Evolutionary conservation across 2,797 vertebrate species (phyloP).

Genomic region (Todus mexicanus): DNA sequence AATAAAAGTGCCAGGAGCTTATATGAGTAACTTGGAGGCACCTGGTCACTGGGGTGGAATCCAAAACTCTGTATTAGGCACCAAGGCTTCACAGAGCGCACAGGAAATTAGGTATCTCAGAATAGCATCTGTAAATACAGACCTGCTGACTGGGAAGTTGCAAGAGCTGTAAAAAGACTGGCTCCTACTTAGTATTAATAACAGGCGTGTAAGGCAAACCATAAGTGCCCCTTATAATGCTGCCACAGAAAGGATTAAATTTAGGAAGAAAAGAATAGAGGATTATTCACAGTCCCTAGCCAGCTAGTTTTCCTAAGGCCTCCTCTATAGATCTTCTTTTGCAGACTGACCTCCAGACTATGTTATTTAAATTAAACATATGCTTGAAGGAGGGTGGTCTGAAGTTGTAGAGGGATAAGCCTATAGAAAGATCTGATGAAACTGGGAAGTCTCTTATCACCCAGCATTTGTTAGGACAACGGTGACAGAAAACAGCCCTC

Average conservation of each 20-base stretch:
- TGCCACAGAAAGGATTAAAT: neutral
- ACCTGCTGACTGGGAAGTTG: slow-evolving; percentile 42
- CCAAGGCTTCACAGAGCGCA: slow-evolving; percentile 32
- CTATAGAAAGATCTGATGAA: neutral
- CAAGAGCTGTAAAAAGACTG: slow-evolving; percentile 6
- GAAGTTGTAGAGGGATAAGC: neutral
- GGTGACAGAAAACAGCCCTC: neutral
- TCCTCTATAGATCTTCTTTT: neutral
- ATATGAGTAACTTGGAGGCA: slow-evolving; percentile 21
- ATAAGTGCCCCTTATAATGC: neutral
- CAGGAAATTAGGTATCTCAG: slow-evolving; percentile 65
- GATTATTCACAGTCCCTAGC: neutral
- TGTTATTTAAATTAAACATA: neutral
- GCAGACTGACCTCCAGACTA: neutral
- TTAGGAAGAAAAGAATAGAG: neutral
- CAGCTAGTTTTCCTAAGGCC: neutral
- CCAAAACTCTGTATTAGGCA: slow-evolving; percentile 36
- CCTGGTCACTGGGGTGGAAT: slow-evolving; percentile 53
- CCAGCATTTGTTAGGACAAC: neutral
- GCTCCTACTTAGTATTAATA: neutral
- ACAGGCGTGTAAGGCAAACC: neutral
- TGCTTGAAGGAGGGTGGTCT: neutral
- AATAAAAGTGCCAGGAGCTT: neutral
- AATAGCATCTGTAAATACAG: slow-evolving; percentile 57
- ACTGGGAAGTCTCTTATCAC: neutral